Percentiles rank a stretch among this genome's conserved stretches.
phyloP scores from a whole-genome alignment of 37 sponge, comb jelly and placozoan species.

The Oscarella lobularis region DNA sequence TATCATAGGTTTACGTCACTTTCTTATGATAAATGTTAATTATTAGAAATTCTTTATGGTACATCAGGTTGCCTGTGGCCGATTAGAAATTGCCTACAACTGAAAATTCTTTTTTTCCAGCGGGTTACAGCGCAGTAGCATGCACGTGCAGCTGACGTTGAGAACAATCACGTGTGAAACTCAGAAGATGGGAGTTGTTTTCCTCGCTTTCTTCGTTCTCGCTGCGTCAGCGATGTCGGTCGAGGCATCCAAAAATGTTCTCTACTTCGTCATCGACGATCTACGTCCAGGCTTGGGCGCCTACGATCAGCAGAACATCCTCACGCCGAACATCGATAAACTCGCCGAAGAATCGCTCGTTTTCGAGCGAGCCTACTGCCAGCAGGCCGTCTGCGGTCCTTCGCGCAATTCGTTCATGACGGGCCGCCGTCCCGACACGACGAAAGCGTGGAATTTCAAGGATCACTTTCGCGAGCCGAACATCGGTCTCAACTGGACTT shows the following conservation, averaged over 20 bases:
- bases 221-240: no score
- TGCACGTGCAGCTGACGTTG: no score
- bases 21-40: no score
- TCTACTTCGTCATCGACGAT: constrained; percentile 36
- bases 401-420: constrained; percentile 30
- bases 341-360: constrained; percentile 25
- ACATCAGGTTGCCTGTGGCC: no score
- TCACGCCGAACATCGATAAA: constrained; percentile 25
- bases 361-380: constrained; percentile 37
- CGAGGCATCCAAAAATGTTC: constrained; percentile 8
- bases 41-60: no score
- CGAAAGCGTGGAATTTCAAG: constrained; percentile 17
- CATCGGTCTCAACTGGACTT: not conserved
- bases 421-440: constrained; percentile 28
- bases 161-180: no score
- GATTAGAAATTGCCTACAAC: no score
- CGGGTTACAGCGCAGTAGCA: no score
- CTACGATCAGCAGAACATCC: constrained; percentile 9
- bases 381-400: constrained; percentile 27
- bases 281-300: constrained; percentile 25
- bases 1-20: no score
- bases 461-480: not conserved
- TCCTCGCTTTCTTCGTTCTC: no score
- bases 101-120: no score
- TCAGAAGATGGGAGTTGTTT: no score